These are phyloP conservation scores for Engystomops pustulosus DNA, from an alignment of 2,113 vertebrate species.

Conservation along the genomic window DNA sequence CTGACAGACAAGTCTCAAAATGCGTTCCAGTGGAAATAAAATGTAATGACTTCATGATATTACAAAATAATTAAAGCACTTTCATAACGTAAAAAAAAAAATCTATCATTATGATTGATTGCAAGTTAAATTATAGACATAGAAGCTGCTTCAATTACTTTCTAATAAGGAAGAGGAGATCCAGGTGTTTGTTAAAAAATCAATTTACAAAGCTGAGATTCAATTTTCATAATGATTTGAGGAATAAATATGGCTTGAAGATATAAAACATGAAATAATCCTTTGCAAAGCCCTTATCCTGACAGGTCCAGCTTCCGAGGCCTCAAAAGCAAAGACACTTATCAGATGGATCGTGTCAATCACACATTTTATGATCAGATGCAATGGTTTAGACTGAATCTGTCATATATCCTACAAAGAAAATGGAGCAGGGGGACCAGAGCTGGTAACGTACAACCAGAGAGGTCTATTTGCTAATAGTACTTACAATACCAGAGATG, in stretches of 20 bases:
- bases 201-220: slow-evolving; percentile 38
- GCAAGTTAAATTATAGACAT: slow-evolving; percentile 37
- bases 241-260: slow-evolving; percentile 26
- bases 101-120: slow-evolving; percentile 44
- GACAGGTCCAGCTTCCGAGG: not conserved
- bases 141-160: slow-evolving; percentile 30
- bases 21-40: not conserved
- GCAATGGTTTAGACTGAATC: not conserved
- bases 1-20: slow-evolving; percentile 8
- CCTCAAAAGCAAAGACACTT: not conserved
- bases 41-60: slow-evolving; percentile 2
- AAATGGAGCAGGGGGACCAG: not conserved
- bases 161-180: slow-evolving; percentile 32
- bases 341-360: slow-evolving; percentile 1
- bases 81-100: not conserved
- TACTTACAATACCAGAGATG: not conserved
- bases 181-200: slow-evolving; percentile 41
- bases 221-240: slow-evolving; percentile 36
- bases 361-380: not conserved
- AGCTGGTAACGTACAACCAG: not conserved
- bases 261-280: slow-evolving; percentile 25
- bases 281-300: not conserved
- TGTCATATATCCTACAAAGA: not conserved
- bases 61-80: slow-evolving; percentile 43
- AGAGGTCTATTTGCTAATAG: not conserved